Base-by-base conservation (phyloP, 2,797 vertebrate genomes). In the Gorsachius magnificus region DNA sequence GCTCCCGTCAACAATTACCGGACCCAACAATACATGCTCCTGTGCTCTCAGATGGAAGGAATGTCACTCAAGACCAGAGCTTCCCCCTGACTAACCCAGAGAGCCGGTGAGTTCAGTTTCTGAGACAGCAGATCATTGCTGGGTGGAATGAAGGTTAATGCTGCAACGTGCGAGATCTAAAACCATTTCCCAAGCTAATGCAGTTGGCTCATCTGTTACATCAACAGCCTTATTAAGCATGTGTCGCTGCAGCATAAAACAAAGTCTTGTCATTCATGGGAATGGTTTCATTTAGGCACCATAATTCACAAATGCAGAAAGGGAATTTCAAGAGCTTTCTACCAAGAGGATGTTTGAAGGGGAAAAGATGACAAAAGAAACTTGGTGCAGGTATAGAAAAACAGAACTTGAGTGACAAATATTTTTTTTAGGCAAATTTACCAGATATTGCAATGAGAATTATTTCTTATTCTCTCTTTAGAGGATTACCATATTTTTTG, bases 91-190 rank as follows among this genome's bases (percentile, higher is more conserved):
- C 45, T 11, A 36, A 58, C 61, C 96, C 97, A 13, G 97, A 97
- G 68, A 97, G 46, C 80, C 97, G 98, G 98, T 98, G 89, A 94
- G 98, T 97, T 84, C 65, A 8, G 6, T 22, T 56, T 41, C 80
- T 77, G 68, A 53, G 46, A 48, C 36, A 38, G 64, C 76, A 77
- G 48, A 8, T 58, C 24, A 16, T 28, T 1, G 0, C 58, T n/a
- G 77, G 51, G 16, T 65, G 60, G 38, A 64, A 54, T 13, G 35
- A 36, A 41, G 54, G 22, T 85, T 24, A n/a, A 71, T 60, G 24
- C 51, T 15, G 26, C 50, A 58, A 5, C 2, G 9, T 48, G 45
- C 36, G 61, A 68, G 48, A 76, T 43, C 38, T 89, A 46, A 75
- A 89, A 57, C 57, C 31, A 11, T 89, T 79, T 89, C 68, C 88